A percentile compares a stretch with the other conserved stretches of the same genome.
Evolutionary conservation across 2,113 vertebrate genomes (phyloP).

Genomic region (Hymenochirus boettgeri): DNA sequence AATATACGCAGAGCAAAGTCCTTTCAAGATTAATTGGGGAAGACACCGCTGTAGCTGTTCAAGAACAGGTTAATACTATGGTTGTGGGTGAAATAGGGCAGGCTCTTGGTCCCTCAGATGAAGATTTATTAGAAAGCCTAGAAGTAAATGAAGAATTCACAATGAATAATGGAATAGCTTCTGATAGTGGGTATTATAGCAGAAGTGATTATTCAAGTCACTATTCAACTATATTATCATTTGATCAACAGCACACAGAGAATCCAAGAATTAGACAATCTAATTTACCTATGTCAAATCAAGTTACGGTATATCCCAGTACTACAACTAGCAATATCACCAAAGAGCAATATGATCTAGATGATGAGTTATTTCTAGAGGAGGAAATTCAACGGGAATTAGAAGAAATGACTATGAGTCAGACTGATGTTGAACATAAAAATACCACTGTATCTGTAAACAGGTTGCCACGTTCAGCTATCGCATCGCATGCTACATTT

Average conservation of each 20-base stretch:
- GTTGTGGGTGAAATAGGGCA: constrained; percentile 52
- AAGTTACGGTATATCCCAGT: background rate
- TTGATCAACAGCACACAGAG: background rate
- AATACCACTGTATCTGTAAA: constrained; percentile 29
- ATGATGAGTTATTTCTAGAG: constrained; percentile 68
- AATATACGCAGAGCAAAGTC: constrained; percentile 67
- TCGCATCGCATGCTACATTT: constrained; percentile 31
- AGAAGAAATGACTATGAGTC: constrained; percentile 43
- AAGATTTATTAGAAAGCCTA: constrained; percentile 80
- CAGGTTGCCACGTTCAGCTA: constrained; percentile 35
- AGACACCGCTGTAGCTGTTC: constrained; percentile 47
- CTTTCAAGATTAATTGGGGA: constrained; percentile 79
- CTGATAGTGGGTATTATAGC: constrained; percentile 70
- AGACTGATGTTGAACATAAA: constrained; percentile 35
- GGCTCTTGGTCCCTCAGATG: constrained; percentile 67
- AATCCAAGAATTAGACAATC: constrained; percentile 1
- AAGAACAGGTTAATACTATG: constrained; percentile 32
- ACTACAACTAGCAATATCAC: constrained; percentile 63
- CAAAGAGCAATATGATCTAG: constrained; percentile 68
- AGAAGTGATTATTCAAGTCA: constrained; percentile 50
- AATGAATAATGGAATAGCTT: constrained; percentile 43
- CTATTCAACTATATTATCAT: background rate
- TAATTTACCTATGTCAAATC: background rate
- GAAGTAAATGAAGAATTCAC: constrained; percentile 60
- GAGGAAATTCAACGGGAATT: constrained; percentile 54